Base-by-base conservation (phyloP, 2,113 vertebrate genomes). In the Oreochromis niloticus region DNA sequence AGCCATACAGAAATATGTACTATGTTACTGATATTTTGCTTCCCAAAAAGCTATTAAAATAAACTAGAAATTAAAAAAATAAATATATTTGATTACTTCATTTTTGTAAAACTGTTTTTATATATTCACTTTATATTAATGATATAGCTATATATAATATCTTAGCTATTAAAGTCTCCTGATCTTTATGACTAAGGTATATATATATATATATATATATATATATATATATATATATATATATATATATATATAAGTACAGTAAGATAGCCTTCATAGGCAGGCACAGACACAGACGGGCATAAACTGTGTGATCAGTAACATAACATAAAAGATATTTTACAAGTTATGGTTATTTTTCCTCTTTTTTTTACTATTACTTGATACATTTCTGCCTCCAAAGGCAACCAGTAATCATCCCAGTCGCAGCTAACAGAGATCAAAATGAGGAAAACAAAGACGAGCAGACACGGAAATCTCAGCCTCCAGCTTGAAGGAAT, bases 401-500 rank as follows among this genome's bases (percentile, higher is more conserved):
- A 6, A 78, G 4, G 43, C 2, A 32, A 8, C 71, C 71, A 50
- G 16, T 32, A 24, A 22, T 55, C 57, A 8, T 57, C 61, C 66
- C 80, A 57, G 54, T 0, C 0, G 34, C 41, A 61, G 73, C 30
- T 43, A 68, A 61, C 27, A 41, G 84, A 85, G 81, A 83, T 89
- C 78, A 87, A 19, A 85, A 59, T 7, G 32, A 50, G 7, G 48
- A 4, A 59, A 57, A 81, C 59, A 86, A 89, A 88, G 84, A 52
- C 0, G n/a, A 36, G 75, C 4, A 68, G 80, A 81, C 73, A 82
- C 14, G 59, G 63, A 80, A 61, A 63, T 83, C 50, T 87, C 41
- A 71, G 86, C 54, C 73, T 78, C 9, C 41, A 30, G 57, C 84
- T 81, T 50, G 32, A 83, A 90, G 85, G 84, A 87, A 84, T 56